Percentiles rank a stretch among this genome's conserved stretches.
phyloP scores from a whole-genome alignment of 2,797 vertebrate species.

The Cossypha niveicapilla region DNA sequence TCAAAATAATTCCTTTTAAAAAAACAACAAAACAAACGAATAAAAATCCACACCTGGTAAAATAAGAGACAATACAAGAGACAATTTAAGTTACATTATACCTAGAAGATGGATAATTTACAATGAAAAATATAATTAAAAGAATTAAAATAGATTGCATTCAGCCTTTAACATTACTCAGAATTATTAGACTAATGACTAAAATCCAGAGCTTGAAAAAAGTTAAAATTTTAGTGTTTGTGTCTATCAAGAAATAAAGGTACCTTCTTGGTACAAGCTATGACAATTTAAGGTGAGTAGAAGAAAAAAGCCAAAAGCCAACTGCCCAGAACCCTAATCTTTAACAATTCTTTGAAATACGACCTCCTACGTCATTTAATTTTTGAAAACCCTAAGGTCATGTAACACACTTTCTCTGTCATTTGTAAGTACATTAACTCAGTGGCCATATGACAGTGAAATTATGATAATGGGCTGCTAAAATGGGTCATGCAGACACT shows the following conservation, averaged over 20 bases:
- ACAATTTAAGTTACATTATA: neutral
- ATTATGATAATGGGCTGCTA: slow-evolving; percentile 90
- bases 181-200: slow-evolving; percentile 45
- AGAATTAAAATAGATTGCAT: neutral
- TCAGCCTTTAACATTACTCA: neutral
- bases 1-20: neutral
- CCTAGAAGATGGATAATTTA: neutral
- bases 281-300: slow-evolving; percentile 38
- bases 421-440: slow-evolving; percentile 91
- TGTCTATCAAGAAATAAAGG: slow-evolving; percentile 59
- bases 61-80: neutral
- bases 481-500: slow-evolving; percentile 87
- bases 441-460: slow-evolving; percentile 83
- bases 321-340: slow-evolving; percentile 41
- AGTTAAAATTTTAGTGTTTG: slow-evolving; percentile 24
- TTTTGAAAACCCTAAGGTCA: slow-evolving; percentile 87
- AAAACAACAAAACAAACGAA: neutral
- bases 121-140: neutral
- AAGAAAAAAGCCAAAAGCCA: slow-evolving; percentile 1
- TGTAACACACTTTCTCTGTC: slow-evolving; percentile 87
- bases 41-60: neutral
- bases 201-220: slow-evolving; percentile 58
- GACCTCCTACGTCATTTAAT: slow-evolving; percentile 83
- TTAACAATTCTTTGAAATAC: slow-evolving; percentile 80
- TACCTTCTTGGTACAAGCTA: slow-evolving; percentile 27